phyloP scores from a whole-genome alignment of 2,888 invertebrate species.

The Andricus curvator region DNA sequence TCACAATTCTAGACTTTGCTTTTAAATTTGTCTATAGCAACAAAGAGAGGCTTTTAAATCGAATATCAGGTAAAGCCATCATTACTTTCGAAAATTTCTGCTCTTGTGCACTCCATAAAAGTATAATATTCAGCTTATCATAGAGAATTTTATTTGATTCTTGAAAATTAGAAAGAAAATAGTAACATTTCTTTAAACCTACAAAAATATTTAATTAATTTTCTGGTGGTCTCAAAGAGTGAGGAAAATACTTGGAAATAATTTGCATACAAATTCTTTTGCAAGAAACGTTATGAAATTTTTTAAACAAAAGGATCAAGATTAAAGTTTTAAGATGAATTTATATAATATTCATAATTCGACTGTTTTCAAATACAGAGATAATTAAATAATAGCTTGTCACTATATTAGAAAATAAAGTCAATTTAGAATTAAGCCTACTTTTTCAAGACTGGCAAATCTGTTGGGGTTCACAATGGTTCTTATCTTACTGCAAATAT shows the following conservation, averaged over 20 bases:
- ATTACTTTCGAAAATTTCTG: background rate
- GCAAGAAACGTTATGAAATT: too few species aligned
- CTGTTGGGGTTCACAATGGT: background rate
- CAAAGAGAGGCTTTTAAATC: background rate
- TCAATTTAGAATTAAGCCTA: background rate
- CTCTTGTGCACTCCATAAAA: background rate
- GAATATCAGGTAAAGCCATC: background rate
- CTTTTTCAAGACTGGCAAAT: background rate
- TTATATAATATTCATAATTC: too few species aligned
- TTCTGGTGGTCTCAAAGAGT: too few species aligned
- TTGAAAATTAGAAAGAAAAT: background rate
- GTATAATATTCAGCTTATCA: background rate
- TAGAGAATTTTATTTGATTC: background rate
- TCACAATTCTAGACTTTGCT: background rate
- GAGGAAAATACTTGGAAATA: too few species aligned
- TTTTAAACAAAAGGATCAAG: too few species aligned
- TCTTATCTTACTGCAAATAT: background rate
- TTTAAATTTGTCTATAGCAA: constrained; percentile 5
- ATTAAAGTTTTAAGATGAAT: too few species aligned
- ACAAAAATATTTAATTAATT: too few species aligned
- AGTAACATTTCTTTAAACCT: background rate
- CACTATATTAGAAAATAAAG: background rate
- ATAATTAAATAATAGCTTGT: too few species aligned
- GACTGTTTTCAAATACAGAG: too few species aligned
- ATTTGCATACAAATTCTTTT: too few species aligned